Base-by-base conservation (phyloP, 2,888 invertebrate genomes). In the Lasioglossum lativentre region DNA sequence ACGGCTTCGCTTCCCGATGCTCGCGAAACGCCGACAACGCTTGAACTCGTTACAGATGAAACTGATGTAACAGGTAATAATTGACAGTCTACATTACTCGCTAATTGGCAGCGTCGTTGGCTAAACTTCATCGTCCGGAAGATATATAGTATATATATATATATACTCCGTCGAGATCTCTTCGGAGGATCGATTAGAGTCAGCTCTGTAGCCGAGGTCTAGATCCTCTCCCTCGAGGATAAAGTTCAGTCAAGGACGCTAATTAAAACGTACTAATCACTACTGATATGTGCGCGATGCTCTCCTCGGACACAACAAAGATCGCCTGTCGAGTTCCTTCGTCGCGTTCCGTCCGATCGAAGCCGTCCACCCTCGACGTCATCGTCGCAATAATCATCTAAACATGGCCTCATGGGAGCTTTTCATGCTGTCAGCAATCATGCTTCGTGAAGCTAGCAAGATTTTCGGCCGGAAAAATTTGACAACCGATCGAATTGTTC, bases 221-320 rank as follows among this genome's bases (percentile, higher is more conserved):
- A n/a, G n/a, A 38, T 63, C 19, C 34, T 34, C 34, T 34, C 63
- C n/a, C 23, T 14, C 45, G 56, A 23, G 47, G 78, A 83, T 47
- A 78, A 81, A 72, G 82, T 78, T 72, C 8, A 83, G 34, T 63
- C 86, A 72, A 78, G 47, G 71, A 78, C 76, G 82, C 86, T 75
- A 75, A 86, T 89, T 90, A 91, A 83, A 88, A 87, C 82, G 75
- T 76, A 87, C 79, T 91, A 89, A 86, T 86, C 77, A 79, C 90
- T 90, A 91, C 71, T 92, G 91, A 91, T 92, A 92, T 92, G 91
- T 92, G 89, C 88, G 89, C 83, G 86, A 82, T 73, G 82, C 68
- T 76, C 85, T 75, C 73, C 77, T 70, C 78, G 77, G 82, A 81
- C 80, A 73, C 63, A 74, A 80, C 42, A 63, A 74, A 76, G 71